phyloP scores from a whole-genome alignment of 2,113 vertebrate species.

The Mormoops blainvillei region DNA sequence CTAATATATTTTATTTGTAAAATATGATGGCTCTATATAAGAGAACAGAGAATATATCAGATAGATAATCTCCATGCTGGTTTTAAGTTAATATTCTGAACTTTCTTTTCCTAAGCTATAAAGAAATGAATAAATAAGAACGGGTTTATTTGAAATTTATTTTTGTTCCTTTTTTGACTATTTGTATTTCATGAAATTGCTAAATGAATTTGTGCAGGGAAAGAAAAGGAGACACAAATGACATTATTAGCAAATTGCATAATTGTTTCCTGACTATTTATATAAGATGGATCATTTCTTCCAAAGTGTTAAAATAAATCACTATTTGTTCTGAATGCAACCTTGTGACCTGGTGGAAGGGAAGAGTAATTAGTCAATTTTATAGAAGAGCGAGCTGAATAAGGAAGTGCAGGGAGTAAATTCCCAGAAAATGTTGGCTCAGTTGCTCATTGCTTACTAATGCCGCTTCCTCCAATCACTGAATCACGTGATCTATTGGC shows the following conservation, averaged over 20 bases:
- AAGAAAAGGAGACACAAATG: background rate
- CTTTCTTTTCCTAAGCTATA: background rate
- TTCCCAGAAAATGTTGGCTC: background rate
- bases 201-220: background rate
- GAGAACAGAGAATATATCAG: background rate
- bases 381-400: background rate
- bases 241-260: background rate
- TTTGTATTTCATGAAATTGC: background rate
- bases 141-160: background rate
- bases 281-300: background rate
- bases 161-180: background rate
- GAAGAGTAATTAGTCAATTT: background rate
- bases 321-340: background rate
- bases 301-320: background rate
- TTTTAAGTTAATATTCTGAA: background rate
- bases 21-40: background rate
- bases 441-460: background rate
- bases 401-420: background rate
- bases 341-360: background rate
- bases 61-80: background rate
- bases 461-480: background rate
- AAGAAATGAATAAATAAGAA: background rate
- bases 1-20: background rate
- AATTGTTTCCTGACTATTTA: conserved; percentile 9
- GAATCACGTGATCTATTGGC: background rate